Percentiles rank a stretch among this genome's conserved stretches.
phyloP scores from a whole-genome alignment of 2,797 vertebrate genomes.

The Anisognathus igniventris region DNA sequence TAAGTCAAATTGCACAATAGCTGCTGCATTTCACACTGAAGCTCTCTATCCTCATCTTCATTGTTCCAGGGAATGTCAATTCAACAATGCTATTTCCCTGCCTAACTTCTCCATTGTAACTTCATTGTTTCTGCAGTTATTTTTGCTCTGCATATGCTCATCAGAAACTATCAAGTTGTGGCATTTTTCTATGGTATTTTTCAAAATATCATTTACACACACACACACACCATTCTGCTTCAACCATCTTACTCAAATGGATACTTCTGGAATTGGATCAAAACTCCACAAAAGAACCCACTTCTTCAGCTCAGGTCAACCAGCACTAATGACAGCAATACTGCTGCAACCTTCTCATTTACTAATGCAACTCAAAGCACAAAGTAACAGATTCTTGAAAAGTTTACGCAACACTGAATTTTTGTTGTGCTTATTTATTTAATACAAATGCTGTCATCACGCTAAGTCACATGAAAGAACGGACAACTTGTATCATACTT shows the following conservation, averaged over 20 bases:
- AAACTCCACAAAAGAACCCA: not conserved
- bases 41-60: not conserved
- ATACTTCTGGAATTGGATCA: not conserved
- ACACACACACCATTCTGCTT: not conserved
- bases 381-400: not conserved
- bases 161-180: not conserved
- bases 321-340: not conserved
- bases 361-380: not conserved
- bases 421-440: not conserved
- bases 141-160: not conserved
- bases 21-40: constrained; percentile 19
- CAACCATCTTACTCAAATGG: not conserved
- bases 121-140: not conserved
- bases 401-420: not conserved
- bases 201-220: not conserved
- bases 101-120: not conserved
- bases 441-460: not conserved
- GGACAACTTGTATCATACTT: not conserved
- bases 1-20: not conserved
- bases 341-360: not conserved
- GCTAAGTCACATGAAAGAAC: not conserved
- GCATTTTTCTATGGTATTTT: not conserved
- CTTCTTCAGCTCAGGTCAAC: not conserved
- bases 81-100: not conserved
- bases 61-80: not conserved